phyloP scores from a whole-genome alignment of 2,797 vertebrate species.

The Rhadinocentrus ornatus region DNA sequence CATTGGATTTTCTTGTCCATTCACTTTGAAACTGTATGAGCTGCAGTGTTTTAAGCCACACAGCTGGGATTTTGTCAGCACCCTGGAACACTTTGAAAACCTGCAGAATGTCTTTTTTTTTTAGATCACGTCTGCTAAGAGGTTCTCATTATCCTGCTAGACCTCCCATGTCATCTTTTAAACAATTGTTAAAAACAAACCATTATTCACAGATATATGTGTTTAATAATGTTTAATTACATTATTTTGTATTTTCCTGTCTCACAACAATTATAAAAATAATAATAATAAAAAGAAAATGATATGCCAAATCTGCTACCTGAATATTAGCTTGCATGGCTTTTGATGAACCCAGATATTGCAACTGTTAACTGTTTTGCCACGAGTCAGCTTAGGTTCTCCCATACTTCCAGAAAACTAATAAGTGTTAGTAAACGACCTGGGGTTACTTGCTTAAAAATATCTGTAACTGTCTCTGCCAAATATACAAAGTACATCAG shows the following conservation, averaged over 20 bases:
- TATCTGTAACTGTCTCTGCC: neutral
- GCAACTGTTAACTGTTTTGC: too few relatives aligned
- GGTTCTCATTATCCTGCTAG: neutral
- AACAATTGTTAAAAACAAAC: neutral
- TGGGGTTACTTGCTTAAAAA: neutral
- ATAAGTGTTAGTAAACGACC: too few relatives aligned
- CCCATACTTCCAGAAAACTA: too few relatives aligned
- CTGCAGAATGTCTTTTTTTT: too few relatives aligned
- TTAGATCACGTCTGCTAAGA: neutral
- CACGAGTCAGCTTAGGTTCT: too few relatives aligned
- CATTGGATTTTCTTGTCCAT: neutral
- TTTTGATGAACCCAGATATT: too few relatives aligned
- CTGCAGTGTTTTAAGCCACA: neutral
- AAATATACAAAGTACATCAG: neutral
- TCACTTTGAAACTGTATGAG: neutral
- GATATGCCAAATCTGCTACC: neutral
- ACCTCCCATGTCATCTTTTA: neutral
- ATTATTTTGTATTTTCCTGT: neutral
- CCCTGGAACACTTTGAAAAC: neutral
- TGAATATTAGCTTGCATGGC: neutral
- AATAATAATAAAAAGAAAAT: neutral
- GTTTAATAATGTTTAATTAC: neutral
- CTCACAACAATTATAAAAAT: neutral
- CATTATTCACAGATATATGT: neutral
- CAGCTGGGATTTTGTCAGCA: neutral